Evolutionary conservation across 2,797 vertebrate species (phyloP), one percentile per base, ranked within the genome.

Genomic region (Ficedula albicollis): DNA sequence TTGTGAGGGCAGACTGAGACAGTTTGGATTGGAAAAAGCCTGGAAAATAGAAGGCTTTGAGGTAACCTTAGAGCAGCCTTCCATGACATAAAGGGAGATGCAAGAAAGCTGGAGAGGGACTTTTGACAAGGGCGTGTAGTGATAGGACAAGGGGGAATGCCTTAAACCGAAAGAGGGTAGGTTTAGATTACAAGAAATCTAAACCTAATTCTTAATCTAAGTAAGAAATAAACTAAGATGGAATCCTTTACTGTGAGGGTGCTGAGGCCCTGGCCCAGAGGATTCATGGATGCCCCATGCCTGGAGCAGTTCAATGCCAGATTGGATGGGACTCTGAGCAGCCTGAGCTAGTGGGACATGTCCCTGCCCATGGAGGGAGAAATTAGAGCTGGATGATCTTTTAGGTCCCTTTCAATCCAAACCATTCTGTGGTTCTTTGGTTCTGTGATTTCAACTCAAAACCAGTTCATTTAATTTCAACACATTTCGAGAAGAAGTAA

Each of bases 301-400:
- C 41, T 43, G 36, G 16, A 62, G 18, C 8, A 32, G 23, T 36
- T 68, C 26, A 43, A 2, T 19, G 34, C 7, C 34, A 55, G 18
- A 13, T 5, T 60, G 48, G 9, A 55, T 55, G 30, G 30, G 21
- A 34, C 14, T 74, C 34, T 8, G 27, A 62, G 30, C 32, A 48
- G 2, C 18, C 36, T 60, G 22, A 26, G 30, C 11, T 6, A 25
- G 34, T 15, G 48, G 27, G 11, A 38, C 22, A 3, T 36, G 18
- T 27, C 73, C 18, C 12, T 36, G 32, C 11, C 19, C 7, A 2
- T 29, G 15, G 19, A 9, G 6, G 19, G 1, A 1, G 22, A 39
- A 48, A 60, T 41, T 43, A 20, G 9, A 62, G 25, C 13, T 68
- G 23, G 5, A 23, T 70, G 26, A 38, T 25, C 12, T 67, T 54